phyloP scores from a whole-genome alignment of 2,888 invertebrate genomes.

The Onchidella celtica region DNA sequence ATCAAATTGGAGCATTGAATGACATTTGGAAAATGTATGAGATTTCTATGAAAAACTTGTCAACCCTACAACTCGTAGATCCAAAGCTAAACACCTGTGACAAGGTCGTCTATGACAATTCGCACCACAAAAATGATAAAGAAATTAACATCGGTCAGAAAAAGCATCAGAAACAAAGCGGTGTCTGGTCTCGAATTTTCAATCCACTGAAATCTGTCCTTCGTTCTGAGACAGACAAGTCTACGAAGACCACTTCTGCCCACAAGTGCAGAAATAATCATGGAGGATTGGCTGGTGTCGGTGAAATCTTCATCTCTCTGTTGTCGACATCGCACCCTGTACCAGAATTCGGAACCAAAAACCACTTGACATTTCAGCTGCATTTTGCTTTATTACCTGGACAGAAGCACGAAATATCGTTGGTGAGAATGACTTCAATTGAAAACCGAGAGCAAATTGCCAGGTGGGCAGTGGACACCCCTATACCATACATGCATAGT shows the following conservation, averaged over 20 bases:
- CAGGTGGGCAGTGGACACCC: constrained; percentile 59
- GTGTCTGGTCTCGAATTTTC: too few relatives aligned
- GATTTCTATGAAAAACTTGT: constrained; percentile 58
- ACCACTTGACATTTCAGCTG: constrained; percentile 67
- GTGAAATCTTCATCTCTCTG: constrained; percentile 62
- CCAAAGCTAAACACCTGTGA: not conserved
- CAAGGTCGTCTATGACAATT: not conserved
- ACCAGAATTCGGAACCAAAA: constrained; percentile 66
- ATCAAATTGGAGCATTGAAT: constrained; percentile 65
- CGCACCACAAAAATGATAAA: not conserved
- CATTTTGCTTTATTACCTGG: constrained; percentile 66
- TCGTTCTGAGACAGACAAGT: not conserved
- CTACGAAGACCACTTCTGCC: too few relatives aligned
- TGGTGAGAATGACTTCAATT: constrained; percentile 66
- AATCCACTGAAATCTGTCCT: too few relatives aligned
- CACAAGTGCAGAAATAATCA: not conserved
- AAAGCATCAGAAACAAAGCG: too few relatives aligned
- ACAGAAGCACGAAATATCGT: constrained; percentile 59
- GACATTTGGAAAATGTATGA: constrained; percentile 74
- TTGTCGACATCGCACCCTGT: constrained; percentile 76
- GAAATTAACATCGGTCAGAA: not conserved
- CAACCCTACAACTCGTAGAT: constrained; percentile 53
- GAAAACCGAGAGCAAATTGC: constrained; percentile 65
- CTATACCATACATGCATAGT: constrained; percentile 76
- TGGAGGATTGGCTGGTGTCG: not conserved